A percentile compares a stretch with the other conserved stretches of the same genome.
These are phyloP conservation scores for Theocolax elegans DNA, from an alignment of 1,140 invertebrate species.

Conservation along the genomic window DNA sequence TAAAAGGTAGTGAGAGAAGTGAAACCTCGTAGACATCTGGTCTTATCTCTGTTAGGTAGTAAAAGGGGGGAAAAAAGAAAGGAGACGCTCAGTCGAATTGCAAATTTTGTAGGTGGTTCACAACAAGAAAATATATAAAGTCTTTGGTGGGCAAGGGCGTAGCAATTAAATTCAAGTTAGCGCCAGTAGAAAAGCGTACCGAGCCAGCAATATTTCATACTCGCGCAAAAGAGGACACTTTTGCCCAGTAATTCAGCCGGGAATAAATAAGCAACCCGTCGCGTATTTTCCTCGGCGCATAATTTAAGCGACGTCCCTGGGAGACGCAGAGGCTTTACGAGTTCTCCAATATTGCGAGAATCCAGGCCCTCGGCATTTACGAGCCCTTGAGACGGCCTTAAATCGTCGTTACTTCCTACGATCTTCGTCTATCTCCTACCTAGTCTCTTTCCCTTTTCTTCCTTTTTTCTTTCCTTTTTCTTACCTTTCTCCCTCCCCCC, in stretches of 20 bases:
- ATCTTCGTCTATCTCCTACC: constrained; percentile 36
- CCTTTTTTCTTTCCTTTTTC: neutral
- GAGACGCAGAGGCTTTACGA: constrained; percentile 47
- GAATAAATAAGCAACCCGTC: constrained; percentile 35
- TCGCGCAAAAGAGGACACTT: constrained; percentile 36
- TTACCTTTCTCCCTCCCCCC: neutral
- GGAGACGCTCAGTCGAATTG: too few species aligned
- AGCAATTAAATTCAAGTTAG: constrained; percentile 38
- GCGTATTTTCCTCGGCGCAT: constrained; percentile 37
- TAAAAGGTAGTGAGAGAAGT: too few species aligned
- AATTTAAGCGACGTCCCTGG: constrained; percentile 49
- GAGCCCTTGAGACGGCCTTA: constrained; percentile 50
- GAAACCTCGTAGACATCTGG: too few species aligned
- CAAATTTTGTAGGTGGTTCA: neutral
- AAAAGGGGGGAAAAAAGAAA: too few species aligned
- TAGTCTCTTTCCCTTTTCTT: neutral
- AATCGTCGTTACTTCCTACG: constrained; percentile 47
- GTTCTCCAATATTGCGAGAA: constrained; percentile 54
- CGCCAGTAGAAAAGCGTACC: neutral
- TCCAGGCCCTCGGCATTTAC: constrained; percentile 47
- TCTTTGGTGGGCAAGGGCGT: neutral
- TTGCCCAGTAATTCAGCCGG: constrained; percentile 30
- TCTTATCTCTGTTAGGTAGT: too few species aligned
- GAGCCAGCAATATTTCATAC: constrained; percentile 38
- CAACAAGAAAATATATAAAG: constrained; percentile 20